A percentile compares a stretch with the other conserved stretches of the same genome.
These are phyloP conservation scores for Hoplostethus mediterraneus DNA, from an alignment of 2,797 vertebrate genomes.

Conservation along the genomic window DNA sequence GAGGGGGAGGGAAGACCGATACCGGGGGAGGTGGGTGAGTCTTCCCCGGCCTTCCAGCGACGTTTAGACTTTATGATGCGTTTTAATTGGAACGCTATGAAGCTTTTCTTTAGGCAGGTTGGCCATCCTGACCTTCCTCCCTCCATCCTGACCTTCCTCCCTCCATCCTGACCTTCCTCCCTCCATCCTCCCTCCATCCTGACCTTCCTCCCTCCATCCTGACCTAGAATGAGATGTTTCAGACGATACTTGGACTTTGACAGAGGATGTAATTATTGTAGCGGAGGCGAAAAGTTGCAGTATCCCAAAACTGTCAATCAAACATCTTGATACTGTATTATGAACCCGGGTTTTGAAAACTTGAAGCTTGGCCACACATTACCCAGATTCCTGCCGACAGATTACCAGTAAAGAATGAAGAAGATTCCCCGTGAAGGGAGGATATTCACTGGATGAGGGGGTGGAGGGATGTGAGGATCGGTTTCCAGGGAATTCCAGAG, in stretches of 20 bases:
- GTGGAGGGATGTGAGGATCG: too few species aligned
- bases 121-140: neutral
- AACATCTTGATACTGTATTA: neutral
- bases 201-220: neutral
- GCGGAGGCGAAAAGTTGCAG: neutral
- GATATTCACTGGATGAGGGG: neutral
- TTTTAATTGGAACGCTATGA: conserved; percentile 15
- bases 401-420: neutral
- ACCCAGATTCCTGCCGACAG: too few species aligned
- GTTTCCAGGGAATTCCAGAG: neutral
- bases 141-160: neutral
- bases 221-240: neutral
- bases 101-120: neutral
- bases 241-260: neutral
- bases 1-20: conserved; percentile 16
- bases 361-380: too few species aligned
- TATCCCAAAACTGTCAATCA: too few species aligned
- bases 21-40: conserved; percentile 7
- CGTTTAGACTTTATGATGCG: neutral
- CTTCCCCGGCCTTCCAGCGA: conserved; percentile 3
- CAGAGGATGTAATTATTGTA: neutral
- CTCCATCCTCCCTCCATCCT: neutral
- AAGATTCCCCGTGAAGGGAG: neutral
- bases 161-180: neutral
- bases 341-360: neutral